Base-by-base conservation (phyloP, 2,113 vertebrate genomes). In the Ranitomeya variabilis region DNA sequence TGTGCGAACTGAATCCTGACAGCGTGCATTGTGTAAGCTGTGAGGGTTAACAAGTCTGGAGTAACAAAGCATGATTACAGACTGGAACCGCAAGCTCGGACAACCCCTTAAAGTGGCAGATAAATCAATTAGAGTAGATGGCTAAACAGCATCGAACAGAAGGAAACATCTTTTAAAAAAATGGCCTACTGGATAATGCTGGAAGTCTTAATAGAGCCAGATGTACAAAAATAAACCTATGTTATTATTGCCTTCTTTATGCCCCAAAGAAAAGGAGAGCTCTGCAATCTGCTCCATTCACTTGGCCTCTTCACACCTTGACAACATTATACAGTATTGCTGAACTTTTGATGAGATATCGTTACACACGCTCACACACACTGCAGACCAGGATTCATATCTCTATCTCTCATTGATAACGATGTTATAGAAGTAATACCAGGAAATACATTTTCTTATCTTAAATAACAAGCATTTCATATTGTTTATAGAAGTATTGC, bases 291-390 rank as follows among this genome's bases (percentile, higher is more conserved):
- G 81, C 81, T 83, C 81, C 45, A 23, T 69, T 83, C 10, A 26
- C 55, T 62, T 88, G 54, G 19, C 16, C 80, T 74, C 57, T 77
- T 74, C 51, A 88, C 69, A 83, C 19, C 67, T 37, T 83, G 55
- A 83, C 62, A 78, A 82, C 79, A 62, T 59, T 80, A 54, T 71
- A 82, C 71, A 84, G 81, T 89, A 89, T 89, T 89, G 87, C 87
- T 89, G 69, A 66, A 37, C 57, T 31, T 87, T 59, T 71, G 64
- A 69, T 52, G 78, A 83, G 83, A 83, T 76, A 37, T 54, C 31
- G 80, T 89, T 26, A 62, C 62, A 55, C 37, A 83, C 62, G 11
- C 18, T 64, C 71, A 54, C 71, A 83, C 67, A 62, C 37, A 83
- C 67, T 55, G 57, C 80, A 83, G 83, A 83, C 69, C 54, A 62